Conservation (phyloP, 2,797 vertebrate species). For the Neosilurus mollespiculum region DNA sequence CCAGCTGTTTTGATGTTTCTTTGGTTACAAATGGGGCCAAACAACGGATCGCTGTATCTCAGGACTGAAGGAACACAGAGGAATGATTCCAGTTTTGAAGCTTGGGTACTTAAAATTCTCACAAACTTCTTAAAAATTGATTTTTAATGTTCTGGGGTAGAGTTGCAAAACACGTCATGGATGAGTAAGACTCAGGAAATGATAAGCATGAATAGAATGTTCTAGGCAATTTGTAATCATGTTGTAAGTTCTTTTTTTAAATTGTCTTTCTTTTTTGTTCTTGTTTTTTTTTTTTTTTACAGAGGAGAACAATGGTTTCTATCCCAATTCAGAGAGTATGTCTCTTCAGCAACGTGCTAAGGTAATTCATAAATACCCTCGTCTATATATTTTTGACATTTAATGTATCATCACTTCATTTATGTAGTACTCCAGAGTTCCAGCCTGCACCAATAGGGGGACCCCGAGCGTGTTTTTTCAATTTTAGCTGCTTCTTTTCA, state of each 20-base stretch:
- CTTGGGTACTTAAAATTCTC: too few species aligned
- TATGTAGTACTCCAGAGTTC: not conserved
- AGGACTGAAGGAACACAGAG: too few species aligned
- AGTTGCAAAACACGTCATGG: not conserved
- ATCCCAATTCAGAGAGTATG: slow-evolving; percentile 23
- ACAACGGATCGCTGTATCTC: too few species aligned
- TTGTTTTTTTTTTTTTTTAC: slow-evolving; percentile 29
- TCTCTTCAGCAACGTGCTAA: not conserved
- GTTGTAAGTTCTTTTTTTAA: not conserved
- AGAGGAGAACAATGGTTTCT: slow-evolving; percentile 53
- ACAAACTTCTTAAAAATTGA: too few species aligned
- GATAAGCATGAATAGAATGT: not conserved
- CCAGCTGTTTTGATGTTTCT: too few species aligned
- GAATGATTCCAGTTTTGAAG: too few species aligned
- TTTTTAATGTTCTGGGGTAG: not conserved
- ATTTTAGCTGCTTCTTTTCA: not conserved
- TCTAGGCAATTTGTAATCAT: not conserved
- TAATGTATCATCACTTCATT: not conserved
- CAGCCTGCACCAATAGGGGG: slow-evolving; percentile 10
- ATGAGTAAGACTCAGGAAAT: slow-evolving; percentile 30
- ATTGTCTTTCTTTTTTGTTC: slow-evolving; percentile 1
- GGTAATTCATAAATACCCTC: slow-evolving; percentile 33
- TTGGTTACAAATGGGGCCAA: too few species aligned
- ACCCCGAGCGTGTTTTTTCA: not conserved
- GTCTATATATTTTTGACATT: not conserved